Percentiles rank a stretch among this genome's conserved stretches.
Evolutionary conservation across 2,113 vertebrate species (phyloP).

Genomic region (Climacteris rufus): DNA sequence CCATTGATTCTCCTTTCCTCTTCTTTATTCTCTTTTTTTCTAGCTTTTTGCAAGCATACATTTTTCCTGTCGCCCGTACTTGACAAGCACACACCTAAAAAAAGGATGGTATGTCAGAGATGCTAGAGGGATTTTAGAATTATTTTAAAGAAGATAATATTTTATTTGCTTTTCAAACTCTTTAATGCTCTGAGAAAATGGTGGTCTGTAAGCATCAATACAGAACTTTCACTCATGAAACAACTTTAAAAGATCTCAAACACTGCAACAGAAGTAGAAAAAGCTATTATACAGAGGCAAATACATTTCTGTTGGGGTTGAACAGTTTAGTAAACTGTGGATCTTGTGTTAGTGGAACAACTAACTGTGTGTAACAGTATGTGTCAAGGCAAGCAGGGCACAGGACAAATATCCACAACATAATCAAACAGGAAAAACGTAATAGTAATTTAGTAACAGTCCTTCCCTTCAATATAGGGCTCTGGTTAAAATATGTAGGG

Average conservation of each 20-base stretch:
- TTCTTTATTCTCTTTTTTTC: conserved; percentile 94
- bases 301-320: background rate
- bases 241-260: background rate
- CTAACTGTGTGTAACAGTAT: background rate
- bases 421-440: background rate
- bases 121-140: background rate
- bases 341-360: background rate
- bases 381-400: background rate
- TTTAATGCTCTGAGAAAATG: background rate
- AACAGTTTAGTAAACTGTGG: background rate
- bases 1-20: conserved; percentile 91
- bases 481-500: background rate
- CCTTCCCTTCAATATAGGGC: background rate
- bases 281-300: background rate
- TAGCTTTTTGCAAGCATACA: conserved; percentile 96
- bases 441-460: background rate
- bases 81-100: conserved; percentile 91
- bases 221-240: background rate
- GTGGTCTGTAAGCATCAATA: background rate
- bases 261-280: background rate
- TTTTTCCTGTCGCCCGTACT: conserved; percentile 92
- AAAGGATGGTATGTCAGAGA: background rate
- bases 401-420: background rate
- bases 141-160: background rate
- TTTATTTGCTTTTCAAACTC: background rate